phyloP scores from a whole-genome alignment of 2,113 vertebrate genomes.

The Corythornis madagascariensis region DNA sequence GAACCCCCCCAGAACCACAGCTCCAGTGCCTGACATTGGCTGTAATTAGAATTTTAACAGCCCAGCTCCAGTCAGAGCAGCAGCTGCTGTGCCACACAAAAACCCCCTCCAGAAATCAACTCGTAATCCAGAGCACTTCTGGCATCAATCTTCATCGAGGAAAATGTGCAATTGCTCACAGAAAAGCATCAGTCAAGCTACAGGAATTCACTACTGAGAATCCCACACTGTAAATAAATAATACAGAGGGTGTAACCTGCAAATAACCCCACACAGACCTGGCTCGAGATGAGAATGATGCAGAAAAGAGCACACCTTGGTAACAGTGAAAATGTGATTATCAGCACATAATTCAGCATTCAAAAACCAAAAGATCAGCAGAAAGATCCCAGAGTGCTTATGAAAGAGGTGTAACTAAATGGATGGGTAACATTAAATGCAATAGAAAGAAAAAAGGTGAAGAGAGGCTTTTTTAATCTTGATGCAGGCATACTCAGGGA shows the following conservation, averaged over 20 bases:
- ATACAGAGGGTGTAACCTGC: background rate
- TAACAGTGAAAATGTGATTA: background rate
- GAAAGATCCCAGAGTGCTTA: background rate
- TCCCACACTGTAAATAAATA: background rate
- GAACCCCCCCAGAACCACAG: background rate
- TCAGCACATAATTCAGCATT: background rate
- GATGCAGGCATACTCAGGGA: background rate
- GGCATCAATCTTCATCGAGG: background rate
- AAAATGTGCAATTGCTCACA: slow-evolving; percentile 14
- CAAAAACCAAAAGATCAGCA: background rate
- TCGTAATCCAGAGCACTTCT: slow-evolving; percentile 1
- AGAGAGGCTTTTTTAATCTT: background rate
- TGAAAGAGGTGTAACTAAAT: background rate
- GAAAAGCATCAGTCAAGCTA: background rate
- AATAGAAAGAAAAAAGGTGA: background rate
- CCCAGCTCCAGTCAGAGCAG: background rate
- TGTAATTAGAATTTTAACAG: background rate
- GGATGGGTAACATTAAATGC: background rate
- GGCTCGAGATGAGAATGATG: background rate
- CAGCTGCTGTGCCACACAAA: slow-evolving; percentile 18
- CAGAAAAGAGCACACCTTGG: background rate
- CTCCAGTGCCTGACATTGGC: background rate
- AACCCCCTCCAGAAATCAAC: background rate
- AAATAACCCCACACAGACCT: background rate
- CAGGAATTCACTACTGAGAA: background rate